Base-by-base conservation (phyloP, 2,113 vertebrate genomes). In the Herpetotheres cachinnans region DNA sequence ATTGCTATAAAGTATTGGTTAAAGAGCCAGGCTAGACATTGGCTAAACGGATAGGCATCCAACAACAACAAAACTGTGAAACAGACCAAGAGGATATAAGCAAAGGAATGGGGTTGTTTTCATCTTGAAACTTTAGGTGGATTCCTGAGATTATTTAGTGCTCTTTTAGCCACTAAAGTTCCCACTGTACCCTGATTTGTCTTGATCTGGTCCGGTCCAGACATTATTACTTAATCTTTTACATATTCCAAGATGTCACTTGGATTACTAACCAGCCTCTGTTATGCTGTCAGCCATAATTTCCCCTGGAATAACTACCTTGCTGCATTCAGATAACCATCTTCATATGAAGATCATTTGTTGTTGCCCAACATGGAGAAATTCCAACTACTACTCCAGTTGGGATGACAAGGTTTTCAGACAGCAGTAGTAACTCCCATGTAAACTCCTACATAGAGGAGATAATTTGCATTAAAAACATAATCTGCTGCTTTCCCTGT, bases 211-310 rank as follows among this genome's bases (percentile, higher is more conserved):
- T 90, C 85, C 74, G 66, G 84, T 88, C 20, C 82, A 80, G 92
- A 66, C 71, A 83, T 88, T 90, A 72, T 96, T 95, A 80, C 70
- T 94, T 94, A 91, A 96, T 96, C 62, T 86, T 95, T 88, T 77
- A 65, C 79, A 63, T 92, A 93, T 94, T 89, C 71, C 71, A 90
- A 90, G 59, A 96, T 95, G 95, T 93, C 78, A 42, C 50, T 90
- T 94, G 82, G 71, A 77, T 96, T 91, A 58, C 82, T 88, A 88
- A 92, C 58, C 67, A 95, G 88, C 38, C 25, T 91, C 73, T 70
- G 54, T 91, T 66, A 66, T 42, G 54, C 32, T 86, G 71, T 93
- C 85, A 96, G 12, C 46, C 7, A 2, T 94, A 77, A 85, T 92
- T 93, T 94, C 36, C 59, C 29, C 54, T 52, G 58, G 78, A 95